Evolutionary conservation across 2,797 vertebrate genomes (phyloP).

Genomic region (Dipus sagitta): DNA sequence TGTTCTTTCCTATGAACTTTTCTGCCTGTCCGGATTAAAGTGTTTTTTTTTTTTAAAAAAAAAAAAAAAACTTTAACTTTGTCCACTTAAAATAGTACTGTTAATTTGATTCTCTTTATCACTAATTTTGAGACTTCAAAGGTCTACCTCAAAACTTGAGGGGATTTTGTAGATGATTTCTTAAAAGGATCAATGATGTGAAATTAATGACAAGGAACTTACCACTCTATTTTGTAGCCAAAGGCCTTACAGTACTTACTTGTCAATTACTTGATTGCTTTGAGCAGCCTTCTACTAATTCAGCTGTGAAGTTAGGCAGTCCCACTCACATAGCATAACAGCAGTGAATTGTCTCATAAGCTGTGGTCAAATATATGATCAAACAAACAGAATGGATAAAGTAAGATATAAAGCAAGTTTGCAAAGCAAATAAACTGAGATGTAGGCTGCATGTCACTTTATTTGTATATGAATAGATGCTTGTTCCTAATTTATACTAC

Average conservation of each 20-base stretch:
- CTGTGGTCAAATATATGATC: slow-evolving; percentile 44
- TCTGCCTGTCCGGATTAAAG: slow-evolving; percentile 23
- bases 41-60: not conserved
- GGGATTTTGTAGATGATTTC: slow-evolving; percentile 5
- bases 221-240: slow-evolving; percentile 4
- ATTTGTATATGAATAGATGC: not conserved
- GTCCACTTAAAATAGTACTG: slow-evolving; percentile 1
- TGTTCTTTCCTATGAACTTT: slow-evolving; percentile 5
- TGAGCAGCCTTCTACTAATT: slow-evolving; percentile 27
- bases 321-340: not conserved
- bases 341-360: slow-evolving; percentile 55
- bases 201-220: slow-evolving; percentile 44
- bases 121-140: not conserved
- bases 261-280: not conserved
- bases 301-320: slow-evolving; percentile 38
- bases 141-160: slow-evolving; percentile 22
- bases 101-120: slow-evolving; percentile 21
- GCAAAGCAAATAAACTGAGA: slow-evolving; percentile 32
- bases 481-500: not conserved
- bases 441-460: not conserved
- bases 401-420: slow-evolving; percentile 32
- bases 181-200: slow-evolving; percentile 43
- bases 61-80: not conserved
- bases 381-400: not conserved
- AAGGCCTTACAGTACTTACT: not conserved